phyloP scores from a whole-genome alignment of 2,797 vertebrate genomes.

The Gymnocypris eckloni region DNA sequence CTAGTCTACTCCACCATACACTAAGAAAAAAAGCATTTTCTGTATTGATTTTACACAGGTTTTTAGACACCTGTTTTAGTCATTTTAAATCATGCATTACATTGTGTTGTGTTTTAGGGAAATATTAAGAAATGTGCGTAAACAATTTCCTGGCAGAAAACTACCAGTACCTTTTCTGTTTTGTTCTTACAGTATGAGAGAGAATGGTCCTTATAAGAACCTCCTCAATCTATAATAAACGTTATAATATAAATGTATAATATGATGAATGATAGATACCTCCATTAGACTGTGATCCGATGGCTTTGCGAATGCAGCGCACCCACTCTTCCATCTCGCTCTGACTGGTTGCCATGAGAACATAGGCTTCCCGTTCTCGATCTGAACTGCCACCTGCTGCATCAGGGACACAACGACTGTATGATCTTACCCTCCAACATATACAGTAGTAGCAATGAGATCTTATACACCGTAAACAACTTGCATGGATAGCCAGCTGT shows the following conservation, averaged over 20 bases:
- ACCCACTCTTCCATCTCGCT: slow-evolving; percentile 97
- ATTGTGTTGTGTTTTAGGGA: not conserved
- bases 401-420: slow-evolving; percentile 27
- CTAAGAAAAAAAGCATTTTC: not conserved
- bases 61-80: not conserved
- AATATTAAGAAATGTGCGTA: not conserved
- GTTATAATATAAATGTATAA: not conserved
- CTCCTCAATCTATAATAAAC: not conserved
- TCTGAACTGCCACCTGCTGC: slow-evolving; percentile 75
- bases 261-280: slow-evolving; percentile 73
- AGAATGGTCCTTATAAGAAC: not conserved
- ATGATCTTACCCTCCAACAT: slow-evolving; percentile 8
- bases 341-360: slow-evolving; percentile 93
- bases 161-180: not conserved
- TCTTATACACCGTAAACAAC: not conserved
- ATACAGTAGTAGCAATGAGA: not conserved
- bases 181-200: not conserved
- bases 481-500: not conserved
- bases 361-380: slow-evolving; percentile 81
- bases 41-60: not conserved
- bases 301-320: slow-evolving; percentile 83
- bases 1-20: not conserved
- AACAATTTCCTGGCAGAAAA: not conserved
- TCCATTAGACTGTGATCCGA: slow-evolving; percentile 82
- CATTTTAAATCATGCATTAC: not conserved